These are phyloP conservation scores for Leptonema lineaticorne DNA, from an alignment of 1,140 invertebrate species.

Conservation along the genomic window DNA sequence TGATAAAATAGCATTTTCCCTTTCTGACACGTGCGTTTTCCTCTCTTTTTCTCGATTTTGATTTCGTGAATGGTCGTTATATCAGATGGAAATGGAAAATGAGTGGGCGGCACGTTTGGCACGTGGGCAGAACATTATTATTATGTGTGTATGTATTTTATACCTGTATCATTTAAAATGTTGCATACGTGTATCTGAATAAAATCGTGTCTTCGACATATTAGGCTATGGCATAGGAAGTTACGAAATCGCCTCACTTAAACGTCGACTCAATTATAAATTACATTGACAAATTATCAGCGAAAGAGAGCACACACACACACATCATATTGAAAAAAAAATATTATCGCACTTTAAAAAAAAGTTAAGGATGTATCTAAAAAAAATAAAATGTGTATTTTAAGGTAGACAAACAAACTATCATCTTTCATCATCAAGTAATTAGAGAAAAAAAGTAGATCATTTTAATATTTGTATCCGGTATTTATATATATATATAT, in stretches of 20 bases:
- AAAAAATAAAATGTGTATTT: too few relatives aligned
- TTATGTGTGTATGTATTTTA: not conserved
- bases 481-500: too few relatives aligned
- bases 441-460: too few relatives aligned
- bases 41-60: not conserved
- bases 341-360: too few relatives aligned
- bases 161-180: not conserved
- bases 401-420: too few relatives aligned
- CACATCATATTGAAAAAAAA: slow-evolving; percentile 23
- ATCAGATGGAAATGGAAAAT: not conserved
- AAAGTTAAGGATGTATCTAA: too few relatives aligned
- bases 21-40: not conserved
- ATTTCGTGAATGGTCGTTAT: slow-evolving; percentile 4
- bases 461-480: too few relatives aligned
- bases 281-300: slow-evolving; percentile 35
- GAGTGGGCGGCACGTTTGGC: slow-evolving; percentile 7
- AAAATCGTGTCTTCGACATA: slow-evolving; percentile 38
- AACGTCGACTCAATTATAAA: slow-evolving; percentile 29
- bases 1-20: slow-evolving; percentile 13
- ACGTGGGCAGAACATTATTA: slow-evolving; percentile 39
- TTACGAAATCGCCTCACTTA: slow-evolving; percentile 36
- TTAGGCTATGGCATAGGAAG: slow-evolving; percentile 39
- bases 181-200: slow-evolving; percentile 9
- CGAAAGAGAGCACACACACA: too few relatives aligned
- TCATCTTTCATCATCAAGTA: too few relatives aligned